Percentiles rank a stretch among this genome's conserved stretches.
phyloP scores from a whole-genome alignment of 1,140 invertebrate species.

The Sycophaga agraensis region DNA sequence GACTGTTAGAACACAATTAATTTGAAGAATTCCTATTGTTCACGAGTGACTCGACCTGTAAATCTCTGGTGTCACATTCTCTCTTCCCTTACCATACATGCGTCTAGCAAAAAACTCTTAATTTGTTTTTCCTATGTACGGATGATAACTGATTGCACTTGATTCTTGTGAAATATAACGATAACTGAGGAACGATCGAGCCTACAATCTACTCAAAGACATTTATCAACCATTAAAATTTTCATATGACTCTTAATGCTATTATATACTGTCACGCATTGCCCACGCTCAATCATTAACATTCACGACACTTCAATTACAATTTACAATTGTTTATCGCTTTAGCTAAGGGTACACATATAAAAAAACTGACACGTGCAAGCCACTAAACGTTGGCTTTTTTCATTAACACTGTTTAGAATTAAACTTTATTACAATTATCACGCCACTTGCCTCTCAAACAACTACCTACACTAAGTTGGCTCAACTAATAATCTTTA shows the following conservation, averaged over 20 bases:
- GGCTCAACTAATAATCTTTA: no score
- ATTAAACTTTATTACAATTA: neutral
- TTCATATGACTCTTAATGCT: conserved; percentile 5
- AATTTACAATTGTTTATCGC: conserved; percentile 21
- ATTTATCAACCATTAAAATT: conserved; percentile 24
- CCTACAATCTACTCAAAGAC: conserved; percentile 18
- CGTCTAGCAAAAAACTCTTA: conserved; percentile 25
- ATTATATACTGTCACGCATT: conserved; percentile 2
- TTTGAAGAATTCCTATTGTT: no score
- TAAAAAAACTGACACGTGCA: no score
- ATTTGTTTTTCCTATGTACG: conserved; percentile 18
- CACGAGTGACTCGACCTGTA: conserved; percentile 27
- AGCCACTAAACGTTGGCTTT: no score
- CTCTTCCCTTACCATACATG: neutral
- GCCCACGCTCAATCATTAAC: neutral
- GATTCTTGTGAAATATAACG: conserved; percentile 23
- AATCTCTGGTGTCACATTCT: conserved; percentile 19
- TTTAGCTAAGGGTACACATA: conserved; percentile 5
- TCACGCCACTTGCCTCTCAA: neutral
- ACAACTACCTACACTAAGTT: no score
- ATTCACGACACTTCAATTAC: conserved; percentile 9
- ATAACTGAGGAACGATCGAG: conserved; percentile 27
- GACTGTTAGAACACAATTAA: neutral
- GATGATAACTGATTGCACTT: conserved; percentile 28
- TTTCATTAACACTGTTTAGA: neutral